Evolutionary conservation across 2,113 vertebrate species (phyloP).

Genomic region (Sylvia atricapilla): DNA sequence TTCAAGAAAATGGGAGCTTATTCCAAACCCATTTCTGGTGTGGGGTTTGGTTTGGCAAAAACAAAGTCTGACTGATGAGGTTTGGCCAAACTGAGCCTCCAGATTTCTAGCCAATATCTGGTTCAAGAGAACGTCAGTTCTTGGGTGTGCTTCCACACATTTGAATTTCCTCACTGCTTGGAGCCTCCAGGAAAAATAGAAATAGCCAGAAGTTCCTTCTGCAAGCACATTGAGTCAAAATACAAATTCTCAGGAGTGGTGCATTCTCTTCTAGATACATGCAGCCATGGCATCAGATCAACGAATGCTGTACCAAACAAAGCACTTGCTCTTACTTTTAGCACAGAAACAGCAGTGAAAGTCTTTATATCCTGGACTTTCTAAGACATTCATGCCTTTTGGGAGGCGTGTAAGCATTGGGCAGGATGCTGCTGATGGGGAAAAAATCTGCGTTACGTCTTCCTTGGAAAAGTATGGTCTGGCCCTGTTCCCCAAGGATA

Average conservation of each 20-base stretch:
- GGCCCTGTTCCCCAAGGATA: neutral
- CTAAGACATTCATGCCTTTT: neutral
- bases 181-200: slow-evolving; percentile 49
- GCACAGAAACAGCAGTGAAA: neutral
- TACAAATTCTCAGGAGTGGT: neutral
- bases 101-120: slow-evolving; percentile 32
- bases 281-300: neutral
- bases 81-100: slow-evolving; percentile 45
- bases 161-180: slow-evolving; percentile 45
- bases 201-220: slow-evolving; percentile 29
- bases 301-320: neutral
- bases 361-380: neutral
- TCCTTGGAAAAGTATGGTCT: neutral
- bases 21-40: slow-evolving; percentile 47
- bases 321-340: neutral
- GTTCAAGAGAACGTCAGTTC: slow-evolving; percentile 7
- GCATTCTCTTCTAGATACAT: neutral
- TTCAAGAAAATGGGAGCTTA: slow-evolving; percentile 48
- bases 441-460: neutral
- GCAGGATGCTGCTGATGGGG: neutral
- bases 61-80: slow-evolving; percentile 64
- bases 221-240: neutral
- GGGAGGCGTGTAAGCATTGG: neutral
- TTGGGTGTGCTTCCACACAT: slow-evolving; percentile 60
- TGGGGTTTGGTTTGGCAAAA: slow-evolving; percentile 62